phyloP scores from a whole-genome alignment of 2,888 invertebrate genomes.

The Cryptocephalus primarius region DNA sequence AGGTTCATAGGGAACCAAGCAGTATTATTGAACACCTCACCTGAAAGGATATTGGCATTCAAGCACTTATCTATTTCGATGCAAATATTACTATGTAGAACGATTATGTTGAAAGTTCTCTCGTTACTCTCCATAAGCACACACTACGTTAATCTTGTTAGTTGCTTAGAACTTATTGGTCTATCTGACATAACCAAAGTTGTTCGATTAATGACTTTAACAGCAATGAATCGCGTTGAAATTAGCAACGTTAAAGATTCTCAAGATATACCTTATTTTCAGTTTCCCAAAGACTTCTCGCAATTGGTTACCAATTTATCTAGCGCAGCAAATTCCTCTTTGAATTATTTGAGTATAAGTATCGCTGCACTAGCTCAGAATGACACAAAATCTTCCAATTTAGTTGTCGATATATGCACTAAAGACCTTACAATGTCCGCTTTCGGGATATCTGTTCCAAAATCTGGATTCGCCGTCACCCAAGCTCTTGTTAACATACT shows the following conservation, averaged over 20 bases:
- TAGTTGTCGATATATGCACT: constrained; percentile 47
- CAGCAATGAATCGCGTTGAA: constrained; percentile 45
- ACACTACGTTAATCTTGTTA: constrained; percentile 27
- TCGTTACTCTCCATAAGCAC: constrained; percentile 33
- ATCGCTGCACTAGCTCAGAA: constrained; percentile 45
- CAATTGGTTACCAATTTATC: constrained; percentile 27
- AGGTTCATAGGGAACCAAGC: constrained; percentile 40
- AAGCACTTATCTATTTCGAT: constrained; percentile 41
- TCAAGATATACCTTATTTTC: constrained; percentile 20
- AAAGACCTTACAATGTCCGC: constrained; percentile 40
- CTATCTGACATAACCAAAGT: constrained; percentile 47
- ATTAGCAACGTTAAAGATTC: constrained; percentile 24
- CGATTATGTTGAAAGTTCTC: constrained; percentile 44
- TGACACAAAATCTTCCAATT: constrained; percentile 42
- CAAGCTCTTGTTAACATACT: constrained; percentile 49
- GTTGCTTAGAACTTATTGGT: constrained; percentile 33
- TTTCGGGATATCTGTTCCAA: constrained; percentile 28
- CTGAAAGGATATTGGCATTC: constrained; percentile 42
- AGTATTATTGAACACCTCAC: constrained; percentile 34
- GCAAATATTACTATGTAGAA: constrained; percentile 44
- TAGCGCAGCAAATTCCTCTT: constrained; percentile 28
- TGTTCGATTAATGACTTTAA: constrained; percentile 47
- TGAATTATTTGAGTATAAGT: constrained; percentile 32
- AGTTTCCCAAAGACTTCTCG: constrained; percentile 25
- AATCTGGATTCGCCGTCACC: constrained; percentile 43